phyloP scores from a whole-genome alignment of 2,113 vertebrate genomes.

The Carassius carassius region DNA sequence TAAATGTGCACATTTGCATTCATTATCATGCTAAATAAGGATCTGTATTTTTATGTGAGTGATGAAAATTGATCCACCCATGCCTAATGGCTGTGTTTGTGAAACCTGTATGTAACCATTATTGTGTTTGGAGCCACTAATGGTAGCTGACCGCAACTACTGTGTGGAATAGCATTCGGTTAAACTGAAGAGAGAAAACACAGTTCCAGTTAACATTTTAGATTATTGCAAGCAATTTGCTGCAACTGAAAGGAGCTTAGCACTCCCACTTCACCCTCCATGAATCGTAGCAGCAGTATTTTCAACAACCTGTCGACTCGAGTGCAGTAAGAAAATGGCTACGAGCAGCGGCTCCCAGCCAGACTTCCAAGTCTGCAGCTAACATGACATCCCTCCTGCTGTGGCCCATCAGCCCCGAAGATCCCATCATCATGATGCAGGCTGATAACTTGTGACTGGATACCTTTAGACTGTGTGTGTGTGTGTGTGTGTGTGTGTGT shows the following conservation, averaged over 20 bases:
- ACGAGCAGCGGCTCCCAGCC: background rate
- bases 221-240: constrained; percentile 1
- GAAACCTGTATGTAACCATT: background rate
- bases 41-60: background rate
- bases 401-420: constrained; percentile 32
- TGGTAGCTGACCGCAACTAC: background rate
- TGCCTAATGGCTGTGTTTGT: background rate
- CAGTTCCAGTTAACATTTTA: background rate
- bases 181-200: background rate
- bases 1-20: background rate
- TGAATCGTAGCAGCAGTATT: background rate
- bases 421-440: constrained; percentile 13
- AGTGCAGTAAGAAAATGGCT: constrained; percentile 26
- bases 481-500: background rate
- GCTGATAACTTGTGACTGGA: constrained; percentile 16
- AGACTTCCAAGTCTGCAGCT: background rate
- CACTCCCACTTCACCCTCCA: background rate
- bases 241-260: background rate
- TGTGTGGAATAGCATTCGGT: background rate
- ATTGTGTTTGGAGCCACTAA: constrained; percentile 1
- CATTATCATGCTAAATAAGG: background rate
- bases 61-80: background rate
- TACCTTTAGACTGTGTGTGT: background rate
- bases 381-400: constrained; percentile 20
- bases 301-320: background rate